These are phyloP conservation scores for Lissonota sp. DNA, from an alignment of 2,888 invertebrate genomes.

Conservation along the genomic window DNA sequence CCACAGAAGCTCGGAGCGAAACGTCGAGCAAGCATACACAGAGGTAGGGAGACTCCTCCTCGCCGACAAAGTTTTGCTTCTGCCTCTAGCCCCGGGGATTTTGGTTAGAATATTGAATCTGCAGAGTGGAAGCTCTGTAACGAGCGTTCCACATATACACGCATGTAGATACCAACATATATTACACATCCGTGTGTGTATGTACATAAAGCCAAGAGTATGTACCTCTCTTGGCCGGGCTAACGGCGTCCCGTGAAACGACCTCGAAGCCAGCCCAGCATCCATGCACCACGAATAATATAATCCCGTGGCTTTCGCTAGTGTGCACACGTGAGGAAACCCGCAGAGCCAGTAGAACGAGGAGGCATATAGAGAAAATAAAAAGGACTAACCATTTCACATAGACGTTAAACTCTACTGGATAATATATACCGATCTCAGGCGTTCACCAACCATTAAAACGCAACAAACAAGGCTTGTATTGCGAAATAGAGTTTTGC, in stretches of 20 bases:
- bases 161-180: slow-evolving; percentile 11
- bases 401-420: slow-evolving; percentile 36
- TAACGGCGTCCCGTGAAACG: slow-evolving; percentile 62
- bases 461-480: no score
- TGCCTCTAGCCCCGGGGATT: slow-evolving; percentile 82
- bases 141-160: slow-evolving; percentile 76
- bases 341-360: slow-evolving; percentile 1
- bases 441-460: no score
- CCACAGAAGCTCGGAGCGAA: slow-evolving; percentile 60
- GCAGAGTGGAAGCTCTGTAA: slow-evolving; percentile 82
- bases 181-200: slow-evolving; percentile 49
- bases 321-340: slow-evolving; percentile 41
- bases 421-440: slow-evolving; percentile 1
- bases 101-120: slow-evolving; percentile 84
- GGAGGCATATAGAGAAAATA: slow-evolving; percentile 22
- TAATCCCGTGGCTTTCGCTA: slow-evolving; percentile 58
- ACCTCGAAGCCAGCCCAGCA: slow-evolving; percentile 60
- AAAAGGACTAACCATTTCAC: slow-evolving; percentile 57
- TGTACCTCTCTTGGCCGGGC: slow-evolving; percentile 56
- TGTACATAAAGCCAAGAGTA: slow-evolving; percentile 36
- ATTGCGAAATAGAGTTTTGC: no score
- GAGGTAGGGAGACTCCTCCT: slow-evolving; percentile 59
- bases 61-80: slow-evolving; percentile 81
- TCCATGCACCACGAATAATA: slow-evolving; percentile 64
- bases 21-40: slow-evolving; percentile 60